Base-by-base conservation (phyloP, 1,140 invertebrate genomes). In the Eurosta solidaginis region DNA sequence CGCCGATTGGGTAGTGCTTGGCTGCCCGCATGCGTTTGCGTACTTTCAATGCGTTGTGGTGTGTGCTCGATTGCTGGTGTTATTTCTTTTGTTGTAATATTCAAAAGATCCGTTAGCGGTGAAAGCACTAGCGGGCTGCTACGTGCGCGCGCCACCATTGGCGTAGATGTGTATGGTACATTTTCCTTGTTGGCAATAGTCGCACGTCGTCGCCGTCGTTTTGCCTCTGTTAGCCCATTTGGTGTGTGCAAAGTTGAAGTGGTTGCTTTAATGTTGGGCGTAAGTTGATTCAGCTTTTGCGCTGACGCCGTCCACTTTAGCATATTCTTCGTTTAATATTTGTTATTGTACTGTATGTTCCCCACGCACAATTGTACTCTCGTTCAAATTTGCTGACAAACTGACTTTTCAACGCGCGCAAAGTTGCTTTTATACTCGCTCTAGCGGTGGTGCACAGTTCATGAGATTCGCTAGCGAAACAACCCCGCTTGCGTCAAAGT, bases 221-320 rank as follows among this genome's bases (percentile, higher is more conserved):
- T 52, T 79, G 82, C 20, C 80, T 83, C 29, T 79, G 82, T 42
- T 80, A 82, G 0, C 79, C 63, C 14, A 82, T 81, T 29, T 80
- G 81, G 14, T 80, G 76, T 0, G 81, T 78, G 77, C 80, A 63
- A 20, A 20, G 79, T 14, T 27, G 76, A 10, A n/a, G 52, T 40
- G 49, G 10, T 44, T 47, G 59, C 27, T 6, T 17, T 33, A 5
- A 68, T 74, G 17, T 14, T 45, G 1, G 77, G 50, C 73, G 76
- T 78, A 68, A 82, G 82, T 63, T 82, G 81, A 27, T 80, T 77
- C 59, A 82, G 75, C 80, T 78, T 80, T 29, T 81, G 82, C 12
- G 82, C 79, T 76, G 85, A 86, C 36, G 85, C 81, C 1, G 85
- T 86, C 85, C 85, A 86, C 83, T 86, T 86, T 9, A 86, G 80